phyloP scores from a whole-genome alignment of 1,140 invertebrate genomes.

The Anastrepha obliqua region DNA sequence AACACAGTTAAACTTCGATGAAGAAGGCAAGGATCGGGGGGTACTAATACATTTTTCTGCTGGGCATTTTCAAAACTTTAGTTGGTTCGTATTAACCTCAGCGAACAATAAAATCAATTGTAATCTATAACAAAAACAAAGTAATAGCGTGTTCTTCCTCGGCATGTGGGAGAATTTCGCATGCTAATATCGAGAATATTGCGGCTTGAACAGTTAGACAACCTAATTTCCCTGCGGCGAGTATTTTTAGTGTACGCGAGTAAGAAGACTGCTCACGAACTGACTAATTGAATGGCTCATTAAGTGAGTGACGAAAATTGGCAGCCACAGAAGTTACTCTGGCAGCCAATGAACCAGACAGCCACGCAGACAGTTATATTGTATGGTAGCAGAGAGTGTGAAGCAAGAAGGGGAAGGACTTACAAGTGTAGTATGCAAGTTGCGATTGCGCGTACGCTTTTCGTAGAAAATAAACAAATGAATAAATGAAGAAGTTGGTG shows the following conservation, averaged over 20 bases:
- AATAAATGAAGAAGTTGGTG: background rate
- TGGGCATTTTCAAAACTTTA: too few relatives aligned
- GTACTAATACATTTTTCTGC: too few relatives aligned
- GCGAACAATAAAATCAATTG: too few relatives aligned
- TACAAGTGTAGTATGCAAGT: background rate
- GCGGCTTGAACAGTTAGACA: slow-evolving; percentile 16
- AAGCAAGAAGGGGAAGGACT: too few relatives aligned
- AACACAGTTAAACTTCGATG: too few relatives aligned
- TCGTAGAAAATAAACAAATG: slow-evolving; percentile 17
- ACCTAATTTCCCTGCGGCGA: background rate
- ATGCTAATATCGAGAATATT: slow-evolving; percentile 10
- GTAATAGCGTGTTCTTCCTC: background rate
- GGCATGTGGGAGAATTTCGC: background rate
- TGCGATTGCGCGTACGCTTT: slow-evolving; percentile 34
- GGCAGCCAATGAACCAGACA: slow-evolving; percentile 37
- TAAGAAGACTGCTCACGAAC: background rate
- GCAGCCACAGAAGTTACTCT: background rate
- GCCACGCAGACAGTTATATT: background rate
- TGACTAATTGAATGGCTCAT: background rate
- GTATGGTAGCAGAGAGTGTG: too few relatives aligned
- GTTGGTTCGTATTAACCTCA: too few relatives aligned
- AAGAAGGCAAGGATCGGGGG: too few relatives aligned
- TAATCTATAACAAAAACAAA: background rate
- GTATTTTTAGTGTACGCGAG: background rate
- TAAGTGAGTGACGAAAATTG: background rate